phyloP scores from a whole-genome alignment of 2,888 invertebrate genomes.

The Crioceris asparagi region DNA sequence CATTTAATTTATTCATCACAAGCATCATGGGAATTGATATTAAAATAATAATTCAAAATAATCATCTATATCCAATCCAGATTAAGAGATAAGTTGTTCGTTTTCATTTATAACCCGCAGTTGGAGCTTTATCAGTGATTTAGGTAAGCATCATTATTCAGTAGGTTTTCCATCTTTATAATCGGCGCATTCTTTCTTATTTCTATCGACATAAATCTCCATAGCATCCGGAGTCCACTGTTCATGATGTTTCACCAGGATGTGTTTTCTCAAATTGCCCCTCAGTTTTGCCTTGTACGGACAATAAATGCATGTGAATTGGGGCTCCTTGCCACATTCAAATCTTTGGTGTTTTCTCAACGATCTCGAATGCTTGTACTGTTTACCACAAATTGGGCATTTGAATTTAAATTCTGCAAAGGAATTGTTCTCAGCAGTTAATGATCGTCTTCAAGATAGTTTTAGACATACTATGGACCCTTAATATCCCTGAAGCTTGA shows the following conservation, averaged over 20 bases:
- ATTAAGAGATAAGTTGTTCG: no score
- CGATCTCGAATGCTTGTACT: slow-evolving; percentile 23
- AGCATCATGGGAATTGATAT: no score
- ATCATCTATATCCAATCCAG: no score
- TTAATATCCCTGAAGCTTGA: no score
- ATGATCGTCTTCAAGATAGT: no score
- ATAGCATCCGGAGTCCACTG: slow-evolving; percentile 14
- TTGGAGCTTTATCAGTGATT: no score
- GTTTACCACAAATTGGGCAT: slow-evolving; percentile 25
- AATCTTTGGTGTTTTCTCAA: slow-evolving; percentile 19
- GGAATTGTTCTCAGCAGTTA: no score
- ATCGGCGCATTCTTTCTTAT: slow-evolving; percentile 2
- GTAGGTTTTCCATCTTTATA: neutral
- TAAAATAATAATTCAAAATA: no score
- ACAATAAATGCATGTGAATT: slow-evolving; percentile 15
- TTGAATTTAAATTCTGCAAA: slow-evolving; percentile 1
- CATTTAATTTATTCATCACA: no score
- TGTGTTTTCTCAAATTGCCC: slow-evolving; percentile 11
- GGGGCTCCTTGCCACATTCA: slow-evolving; percentile 21
- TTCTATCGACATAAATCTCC: slow-evolving; percentile 13
- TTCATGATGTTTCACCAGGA: slow-evolving; percentile 13
- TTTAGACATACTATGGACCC: no score
- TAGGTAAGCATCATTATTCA: neutral
- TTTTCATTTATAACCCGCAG: no score
- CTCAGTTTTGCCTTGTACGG: slow-evolving; percentile 13